Conservation (phyloP, 2,113 vertebrate species). For the Actenoides hombroni region DNA sequence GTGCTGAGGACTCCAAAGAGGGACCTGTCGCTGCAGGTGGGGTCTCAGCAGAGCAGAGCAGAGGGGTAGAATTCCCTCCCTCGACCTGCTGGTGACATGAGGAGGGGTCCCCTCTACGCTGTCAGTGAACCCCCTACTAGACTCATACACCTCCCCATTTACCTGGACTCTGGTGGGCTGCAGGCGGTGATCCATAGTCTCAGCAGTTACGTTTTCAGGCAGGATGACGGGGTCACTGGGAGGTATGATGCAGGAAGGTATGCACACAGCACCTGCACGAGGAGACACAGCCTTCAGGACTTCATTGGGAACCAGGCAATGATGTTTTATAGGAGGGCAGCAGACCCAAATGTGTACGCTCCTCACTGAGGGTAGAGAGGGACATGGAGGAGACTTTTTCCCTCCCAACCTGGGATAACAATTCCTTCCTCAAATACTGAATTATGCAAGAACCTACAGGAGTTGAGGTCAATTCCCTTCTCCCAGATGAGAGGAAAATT, state of each 20-base stretch:
- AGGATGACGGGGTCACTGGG: slow-evolving; percentile 87
- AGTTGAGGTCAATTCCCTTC: not conserved
- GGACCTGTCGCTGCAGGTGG: no score
- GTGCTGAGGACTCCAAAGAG: no score
- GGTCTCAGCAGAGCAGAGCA: not conserved
- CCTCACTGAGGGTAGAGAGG: not conserved
- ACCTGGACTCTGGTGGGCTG: slow-evolving; percentile 88
- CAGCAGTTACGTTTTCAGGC: slow-evolving; percentile 80
- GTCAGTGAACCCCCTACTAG: not conserved
- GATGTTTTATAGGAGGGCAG: not conserved
- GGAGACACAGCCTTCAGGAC: not conserved
- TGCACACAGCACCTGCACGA: slow-evolving; percentile 84
- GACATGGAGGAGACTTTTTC: not conserved
- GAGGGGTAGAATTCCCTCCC: not conserved
- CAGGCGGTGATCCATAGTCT: slow-evolving; percentile 88
- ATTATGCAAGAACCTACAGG: not conserved
- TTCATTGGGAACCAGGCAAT: not conserved
- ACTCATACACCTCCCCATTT: not conserved
- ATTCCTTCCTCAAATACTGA: not conserved
- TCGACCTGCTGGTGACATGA: not conserved
- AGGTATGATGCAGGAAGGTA: slow-evolving; percentile 82
- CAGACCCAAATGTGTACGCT: not conserved
- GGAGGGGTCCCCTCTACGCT: not conserved
- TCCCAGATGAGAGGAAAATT: not conserved
- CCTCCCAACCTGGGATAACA: not conserved